phyloP scores from a whole-genome alignment of 1,140 invertebrate genomes.

The Achroia grisella region DNA sequence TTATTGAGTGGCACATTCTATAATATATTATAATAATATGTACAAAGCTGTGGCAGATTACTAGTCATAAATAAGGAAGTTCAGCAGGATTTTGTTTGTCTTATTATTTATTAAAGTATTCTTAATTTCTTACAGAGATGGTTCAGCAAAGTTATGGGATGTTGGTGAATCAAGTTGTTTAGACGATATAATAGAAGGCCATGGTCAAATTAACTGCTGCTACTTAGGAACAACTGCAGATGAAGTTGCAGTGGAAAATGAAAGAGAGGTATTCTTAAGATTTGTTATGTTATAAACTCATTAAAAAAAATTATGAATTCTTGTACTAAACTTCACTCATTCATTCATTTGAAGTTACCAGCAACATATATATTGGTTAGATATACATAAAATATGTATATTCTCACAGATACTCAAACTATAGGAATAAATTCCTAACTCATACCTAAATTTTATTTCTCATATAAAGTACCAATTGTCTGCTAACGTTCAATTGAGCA shows the following conservation, averaged over 20 bases:
- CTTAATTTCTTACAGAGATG: conserved; percentile 76
- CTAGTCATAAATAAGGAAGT: too few species aligned
- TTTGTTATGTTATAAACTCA: background rate
- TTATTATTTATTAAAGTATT: too few species aligned
- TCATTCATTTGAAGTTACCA: too few species aligned
- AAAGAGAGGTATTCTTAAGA: conserved; percentile 44
- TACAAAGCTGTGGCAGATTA: too few species aligned
- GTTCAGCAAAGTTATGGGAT: conserved; percentile 81
- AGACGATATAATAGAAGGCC: conserved; percentile 61
- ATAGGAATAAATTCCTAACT: background rate
- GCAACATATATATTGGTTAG: too few species aligned
- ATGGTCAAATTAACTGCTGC: conserved; percentile 63
- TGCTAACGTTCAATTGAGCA: too few species aligned
- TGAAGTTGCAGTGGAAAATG: conserved; percentile 43
- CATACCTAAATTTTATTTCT: too few species aligned
- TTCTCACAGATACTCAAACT: background rate
- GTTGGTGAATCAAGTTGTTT: conserved; percentile 77
- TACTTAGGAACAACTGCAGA: conserved; percentile 36
- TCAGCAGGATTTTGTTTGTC: too few species aligned
- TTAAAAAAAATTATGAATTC: conserved; percentile 18
- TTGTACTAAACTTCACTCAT: too few species aligned
- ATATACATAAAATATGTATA: background rate
- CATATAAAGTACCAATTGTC: too few species aligned
- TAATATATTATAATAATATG: too few species aligned
- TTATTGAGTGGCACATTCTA: too few species aligned